Conservation (phyloP, 2,113 vertebrate genomes). For the Cichladusa arquata region DNA sequence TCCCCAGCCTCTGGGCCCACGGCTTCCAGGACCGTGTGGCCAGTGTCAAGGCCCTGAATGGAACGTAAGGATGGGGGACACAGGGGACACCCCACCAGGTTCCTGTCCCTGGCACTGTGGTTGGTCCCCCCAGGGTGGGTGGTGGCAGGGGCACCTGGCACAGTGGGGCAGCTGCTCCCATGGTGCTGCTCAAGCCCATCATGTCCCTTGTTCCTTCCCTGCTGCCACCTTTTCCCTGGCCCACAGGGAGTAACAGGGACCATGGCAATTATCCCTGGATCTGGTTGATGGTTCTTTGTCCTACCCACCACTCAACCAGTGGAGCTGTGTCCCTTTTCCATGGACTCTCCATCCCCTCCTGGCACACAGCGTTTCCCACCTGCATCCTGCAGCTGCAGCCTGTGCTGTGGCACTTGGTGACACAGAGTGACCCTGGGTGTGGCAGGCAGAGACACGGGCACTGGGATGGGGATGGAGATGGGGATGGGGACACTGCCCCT, state of each 20-base stretch:
- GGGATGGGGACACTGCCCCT: background rate
- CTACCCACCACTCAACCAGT: background rate
- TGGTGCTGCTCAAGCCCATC: fast-evolving
- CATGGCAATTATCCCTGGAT: fast-evolving
- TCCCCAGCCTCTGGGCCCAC: conserved; percentile 91
- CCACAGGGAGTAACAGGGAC: fast-evolving
- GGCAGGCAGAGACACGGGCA: background rate
- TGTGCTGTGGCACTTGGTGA: fast-evolving
- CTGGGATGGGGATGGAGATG: background rate
- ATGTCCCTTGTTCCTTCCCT: background rate
- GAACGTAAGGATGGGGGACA: conserved; percentile 81
- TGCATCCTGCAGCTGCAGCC: background rate
- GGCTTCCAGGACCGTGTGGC: conserved; percentile 92
- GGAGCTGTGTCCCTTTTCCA: background rate
- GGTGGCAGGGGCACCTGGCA: background rate
- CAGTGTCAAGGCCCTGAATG: conserved; percentile 83
- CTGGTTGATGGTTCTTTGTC: background rate
- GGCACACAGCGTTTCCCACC: fast-evolving
- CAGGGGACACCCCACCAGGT: fast-evolving
- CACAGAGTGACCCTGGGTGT: background rate
- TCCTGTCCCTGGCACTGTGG: fast-evolving
- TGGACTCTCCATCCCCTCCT: fast-evolving
- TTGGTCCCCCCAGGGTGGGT: background rate
- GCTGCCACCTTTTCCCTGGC: background rate
- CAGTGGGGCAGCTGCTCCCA: background rate